Conservation (phyloP, 92 coral and sea anemone species). For the Meandrina meandrites region DNA sequence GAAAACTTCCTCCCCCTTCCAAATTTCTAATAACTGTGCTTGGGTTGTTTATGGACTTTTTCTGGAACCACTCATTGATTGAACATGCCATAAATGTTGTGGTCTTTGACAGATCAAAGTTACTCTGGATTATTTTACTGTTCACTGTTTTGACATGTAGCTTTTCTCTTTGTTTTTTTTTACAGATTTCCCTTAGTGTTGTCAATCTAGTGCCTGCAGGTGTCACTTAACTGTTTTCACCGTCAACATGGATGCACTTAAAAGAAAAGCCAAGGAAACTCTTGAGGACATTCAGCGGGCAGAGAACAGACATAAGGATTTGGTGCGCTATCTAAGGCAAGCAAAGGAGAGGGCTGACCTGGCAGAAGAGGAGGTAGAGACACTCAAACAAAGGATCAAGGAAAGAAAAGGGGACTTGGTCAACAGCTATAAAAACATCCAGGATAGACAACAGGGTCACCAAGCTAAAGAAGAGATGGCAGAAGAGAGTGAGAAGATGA, state of each 20-base stretch:
- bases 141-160: not conserved
- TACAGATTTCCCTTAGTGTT: conserved; percentile 3
- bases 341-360: conserved; percentile 72
- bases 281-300: conserved; percentile 67
- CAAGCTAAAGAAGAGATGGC: conserved; percentile 73
- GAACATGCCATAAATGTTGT: no score
- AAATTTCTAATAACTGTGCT: no score
- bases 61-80: no score
- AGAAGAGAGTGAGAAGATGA: conserved; percentile 83
- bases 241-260: conserved; percentile 68
- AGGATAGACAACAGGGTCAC: conserved; percentile 42
- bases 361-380: conserved; percentile 72
- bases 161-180: conserved; percentile 1
- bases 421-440: conserved; percentile 36
- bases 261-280: conserved; percentile 69
- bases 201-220: conserved; percentile 21
- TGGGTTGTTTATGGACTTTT: no score
- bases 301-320: conserved; percentile 65
- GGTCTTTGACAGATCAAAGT: not conserved
- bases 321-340: conserved; percentile 50
- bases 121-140: not conserved
- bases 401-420: conserved; percentile 49
- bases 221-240: not conserved
- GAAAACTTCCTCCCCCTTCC: no score
- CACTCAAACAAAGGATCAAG: conserved; percentile 61